Evolutionary conservation across 1,140 invertebrate genomes (phyloP).

Genomic region (Drosophila setifemur): DNA sequence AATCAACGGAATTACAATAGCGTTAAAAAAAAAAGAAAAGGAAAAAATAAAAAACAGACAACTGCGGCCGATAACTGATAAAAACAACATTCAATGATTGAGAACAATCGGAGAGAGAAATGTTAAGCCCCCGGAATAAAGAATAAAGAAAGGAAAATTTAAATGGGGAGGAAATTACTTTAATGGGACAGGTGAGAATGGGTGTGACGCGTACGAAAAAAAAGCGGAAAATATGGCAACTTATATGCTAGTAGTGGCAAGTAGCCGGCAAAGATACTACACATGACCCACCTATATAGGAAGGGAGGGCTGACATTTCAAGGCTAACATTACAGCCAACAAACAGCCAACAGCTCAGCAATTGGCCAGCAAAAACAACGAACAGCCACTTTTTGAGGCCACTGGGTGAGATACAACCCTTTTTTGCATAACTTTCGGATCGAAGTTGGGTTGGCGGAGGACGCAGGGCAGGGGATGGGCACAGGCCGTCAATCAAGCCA

Average conservation of each 20-base stretch:
- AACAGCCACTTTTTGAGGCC: conserved; percentile 22
- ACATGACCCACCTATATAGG: conserved; percentile 6
- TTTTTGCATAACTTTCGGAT: conserved; percentile 12
- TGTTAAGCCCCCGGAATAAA: conserved; percentile 20
- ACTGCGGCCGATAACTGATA: conserved; percentile 60
- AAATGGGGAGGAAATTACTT: conserved; percentile 25
- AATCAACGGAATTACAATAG: conserved; percentile 76
- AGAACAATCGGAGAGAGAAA: conserved; percentile 42
- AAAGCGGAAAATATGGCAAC: conserved; percentile 22
- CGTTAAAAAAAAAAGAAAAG: conserved; percentile 68
- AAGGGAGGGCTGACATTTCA: conserved; percentile 21
- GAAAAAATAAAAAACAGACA: conserved; percentile 53
- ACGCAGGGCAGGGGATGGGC: not conserved
- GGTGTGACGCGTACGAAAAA: conserved; percentile 7
- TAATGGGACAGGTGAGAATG: conserved; percentile 33
- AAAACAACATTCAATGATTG: conserved; percentile 51
- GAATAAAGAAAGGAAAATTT: conserved; percentile 21
- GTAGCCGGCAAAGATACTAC: too few species aligned
- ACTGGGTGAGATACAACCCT: conserved; percentile 33
- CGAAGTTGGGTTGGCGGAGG: too few species aligned
- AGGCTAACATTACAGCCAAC: conserved; percentile 15
- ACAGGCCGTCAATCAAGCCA: conserved; percentile 29
- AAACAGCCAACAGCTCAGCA: conserved; percentile 5
- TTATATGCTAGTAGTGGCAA: conserved; percentile 7
- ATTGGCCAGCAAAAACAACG: conserved; percentile 6